A percentile compares a stretch with the other conserved stretches of the same genome.
Evolutionary conservation across 2,888 invertebrate species (phyloP).

Genomic region (Opisthograptis luteolata): DNA sequence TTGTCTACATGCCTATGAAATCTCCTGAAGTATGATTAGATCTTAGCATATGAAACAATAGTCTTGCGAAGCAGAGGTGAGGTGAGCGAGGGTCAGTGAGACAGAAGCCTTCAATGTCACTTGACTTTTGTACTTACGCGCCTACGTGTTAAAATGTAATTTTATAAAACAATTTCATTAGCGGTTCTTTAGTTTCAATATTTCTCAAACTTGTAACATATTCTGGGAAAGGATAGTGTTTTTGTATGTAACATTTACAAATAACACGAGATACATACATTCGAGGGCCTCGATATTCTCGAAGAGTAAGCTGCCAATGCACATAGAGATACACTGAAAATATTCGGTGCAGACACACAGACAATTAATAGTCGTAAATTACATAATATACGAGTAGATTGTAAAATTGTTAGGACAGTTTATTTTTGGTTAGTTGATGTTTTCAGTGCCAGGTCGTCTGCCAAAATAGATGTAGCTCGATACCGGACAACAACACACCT

Average conservation of each 20-base stretch:
- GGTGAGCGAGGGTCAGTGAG: neutral
- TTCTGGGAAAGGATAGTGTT: no score
- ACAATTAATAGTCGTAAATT: neutral
- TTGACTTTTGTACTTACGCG: slow-evolving; percentile 3
- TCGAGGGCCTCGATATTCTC: no score
- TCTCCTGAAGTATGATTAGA: no score
- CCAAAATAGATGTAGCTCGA: slow-evolving; percentile 48
- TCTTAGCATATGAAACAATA: neutral
- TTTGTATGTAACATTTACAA: no score
- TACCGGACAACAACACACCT: slow-evolving; percentile 34
- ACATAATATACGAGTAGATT: slow-evolving; percentile 4
- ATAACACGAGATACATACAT: no score
- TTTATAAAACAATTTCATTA: neutral
- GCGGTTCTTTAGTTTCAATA: no score
- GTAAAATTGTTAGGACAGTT: slow-evolving; percentile 32
- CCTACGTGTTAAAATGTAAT: slow-evolving; percentile 15
- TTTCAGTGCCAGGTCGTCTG: slow-evolving; percentile 50
- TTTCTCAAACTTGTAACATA: no score
- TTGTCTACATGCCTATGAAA: no score
- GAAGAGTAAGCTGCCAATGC: no score
- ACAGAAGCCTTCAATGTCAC: slow-evolving; percentile 1
- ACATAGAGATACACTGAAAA: neutral
- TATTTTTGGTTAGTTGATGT: slow-evolving; percentile 42
- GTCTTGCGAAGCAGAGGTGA: neutral
- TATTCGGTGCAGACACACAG: slow-evolving; percentile 4